Evolutionary conservation across 2,797 vertebrate genomes (phyloP), one percentile per base, ranked within the genome.

Genomic region (Trematomus bernacchii): DNA sequence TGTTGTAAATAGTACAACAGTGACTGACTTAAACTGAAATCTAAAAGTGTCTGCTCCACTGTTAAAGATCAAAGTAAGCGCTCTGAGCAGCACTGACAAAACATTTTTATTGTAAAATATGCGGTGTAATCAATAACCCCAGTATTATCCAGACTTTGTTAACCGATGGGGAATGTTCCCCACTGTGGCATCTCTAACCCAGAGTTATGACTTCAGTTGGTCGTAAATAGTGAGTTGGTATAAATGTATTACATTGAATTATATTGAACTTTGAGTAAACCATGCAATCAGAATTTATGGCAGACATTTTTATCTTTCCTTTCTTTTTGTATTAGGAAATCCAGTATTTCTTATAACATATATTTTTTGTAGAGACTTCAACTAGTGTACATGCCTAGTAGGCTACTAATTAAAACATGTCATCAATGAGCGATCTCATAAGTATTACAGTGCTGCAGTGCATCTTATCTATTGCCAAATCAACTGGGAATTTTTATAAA

Each of bases 381-480:
- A 37, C 6, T 6, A 48, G 12, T 58, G 13, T 46, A 16, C 30
- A 8, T 13, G 21, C 60, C 27, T 52, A n/a, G n/a, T 21, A n/a
- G n/a, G n/a, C n/a, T n/a, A 14, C 33, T 16, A 13, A 60, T n/a
- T 30, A 65, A 76, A 71, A 33, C 1, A 0, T 40, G n/a, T 73
- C 51, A 65, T 52, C 51, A 64, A 52, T 44, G 30, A 18, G 27
- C 50, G 43, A 58, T 76, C 44, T 63, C 64, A 76, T 65, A 64
- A 21, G 44, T 83, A 54, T 63, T 13, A 40, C 33, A 23, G 50
- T 42, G 59, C 82, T 71, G 59, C 73, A 73, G 60, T 66, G 2
- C 65, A 54, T 88, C 73, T 67, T 73, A 83, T 90, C 85, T 63
- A 37, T 54, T 59, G 54, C 44, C 70, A 65, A 80, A 89, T 89